These are phyloP conservation scores for Euzophera pinguis DNA, from an alignment of 2,888 invertebrate species.

Conservation along the genomic window DNA sequence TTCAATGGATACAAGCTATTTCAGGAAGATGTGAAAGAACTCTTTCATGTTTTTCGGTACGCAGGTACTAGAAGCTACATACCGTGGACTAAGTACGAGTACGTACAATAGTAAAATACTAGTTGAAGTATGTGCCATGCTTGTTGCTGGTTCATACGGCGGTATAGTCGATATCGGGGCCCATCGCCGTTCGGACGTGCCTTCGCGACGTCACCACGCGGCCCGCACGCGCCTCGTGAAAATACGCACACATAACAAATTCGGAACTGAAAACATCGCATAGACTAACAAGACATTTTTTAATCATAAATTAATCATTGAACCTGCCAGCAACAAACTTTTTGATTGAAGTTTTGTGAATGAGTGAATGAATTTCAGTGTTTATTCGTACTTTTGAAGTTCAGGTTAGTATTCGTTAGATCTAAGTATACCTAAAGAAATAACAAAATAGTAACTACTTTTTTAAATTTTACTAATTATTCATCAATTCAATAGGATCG, in stretches of 20 bases:
- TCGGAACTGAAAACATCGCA: constrained; percentile 7
- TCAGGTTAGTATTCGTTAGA: constrained; percentile 1
- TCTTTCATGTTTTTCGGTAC: constrained; percentile 9
- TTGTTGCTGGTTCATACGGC: constrained; percentile 34
- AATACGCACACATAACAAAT: constrained; percentile 30
- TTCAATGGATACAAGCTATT: too few relatives aligned
- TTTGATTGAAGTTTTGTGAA: constrained; percentile 1
- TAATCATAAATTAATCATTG: background rate
- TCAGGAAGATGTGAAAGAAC: background rate
- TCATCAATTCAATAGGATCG: too few relatives aligned
- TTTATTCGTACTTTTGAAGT: background rate
- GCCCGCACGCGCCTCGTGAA: constrained; percentile 47
- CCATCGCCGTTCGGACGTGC: constrained; percentile 55
- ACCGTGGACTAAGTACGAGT: too few relatives aligned
- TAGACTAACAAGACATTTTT: background rate
- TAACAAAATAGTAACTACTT: too few relatives aligned
- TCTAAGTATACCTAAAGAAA: too few relatives aligned
- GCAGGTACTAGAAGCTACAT: constrained; percentile 16
- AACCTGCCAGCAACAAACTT: background rate
- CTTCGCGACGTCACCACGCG: constrained; percentile 33
- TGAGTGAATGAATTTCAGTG: constrained; percentile 12
- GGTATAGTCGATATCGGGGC: constrained; percentile 59
- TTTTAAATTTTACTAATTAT: too few relatives aligned
- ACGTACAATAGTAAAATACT: constrained; percentile 41
- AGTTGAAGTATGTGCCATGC: constrained; percentile 34